Evolutionary conservation across 2,797 vertebrate species (phyloP).

Genomic region (Anabas testudineus): DNA sequence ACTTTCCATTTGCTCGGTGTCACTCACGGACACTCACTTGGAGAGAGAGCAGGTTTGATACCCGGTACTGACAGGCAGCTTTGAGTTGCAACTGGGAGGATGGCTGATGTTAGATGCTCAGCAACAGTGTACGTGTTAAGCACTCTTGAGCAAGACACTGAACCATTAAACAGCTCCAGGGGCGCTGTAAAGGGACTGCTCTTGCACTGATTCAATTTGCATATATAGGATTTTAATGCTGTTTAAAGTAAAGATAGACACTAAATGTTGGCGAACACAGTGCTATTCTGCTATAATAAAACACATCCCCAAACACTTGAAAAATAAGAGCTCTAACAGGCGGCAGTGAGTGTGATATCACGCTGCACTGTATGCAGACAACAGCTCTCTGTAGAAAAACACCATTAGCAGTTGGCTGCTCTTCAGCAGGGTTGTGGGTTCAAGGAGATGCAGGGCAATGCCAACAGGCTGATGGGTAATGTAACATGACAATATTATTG

Average conservation of each 20-base stretch:
- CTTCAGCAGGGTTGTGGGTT: slow-evolving; percentile 78
- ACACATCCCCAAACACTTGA: slow-evolving; percentile 34
- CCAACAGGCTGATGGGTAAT: slow-evolving; percentile 84
- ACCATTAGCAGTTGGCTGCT: slow-evolving; percentile 77
- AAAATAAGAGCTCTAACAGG: slow-evolving; percentile 47
- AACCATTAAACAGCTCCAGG: background rate
- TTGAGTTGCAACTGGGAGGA: background rate
- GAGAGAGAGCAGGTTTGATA: background rate
- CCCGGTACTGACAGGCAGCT: background rate
- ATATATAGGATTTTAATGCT: background rate
- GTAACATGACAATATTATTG: slow-evolving; percentile 84
- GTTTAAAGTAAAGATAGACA: slow-evolving; percentile 4
- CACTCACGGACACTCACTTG: too few species aligned
- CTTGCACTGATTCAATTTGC: background rate
- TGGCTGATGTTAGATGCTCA: background rate
- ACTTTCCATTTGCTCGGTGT: background rate
- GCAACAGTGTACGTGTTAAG: background rate
- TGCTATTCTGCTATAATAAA: slow-evolving; percentile 4
- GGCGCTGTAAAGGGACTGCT: slow-evolving; percentile 2
- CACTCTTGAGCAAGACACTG: slow-evolving; percentile 23
- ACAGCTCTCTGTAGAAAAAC: slow-evolving; percentile 61
- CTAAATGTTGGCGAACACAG: background rate
- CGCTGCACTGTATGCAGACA: slow-evolving; percentile 44
- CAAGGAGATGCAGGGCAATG: slow-evolving; percentile 78
- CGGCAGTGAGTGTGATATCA: slow-evolving; percentile 38